A percentile compares a stretch with the other conserved stretches of the same genome.
These are phyloP conservation scores for Ormia ochracea DNA, from an alignment of 2,888 invertebrate genomes.

Conservation along the genomic window DNA sequence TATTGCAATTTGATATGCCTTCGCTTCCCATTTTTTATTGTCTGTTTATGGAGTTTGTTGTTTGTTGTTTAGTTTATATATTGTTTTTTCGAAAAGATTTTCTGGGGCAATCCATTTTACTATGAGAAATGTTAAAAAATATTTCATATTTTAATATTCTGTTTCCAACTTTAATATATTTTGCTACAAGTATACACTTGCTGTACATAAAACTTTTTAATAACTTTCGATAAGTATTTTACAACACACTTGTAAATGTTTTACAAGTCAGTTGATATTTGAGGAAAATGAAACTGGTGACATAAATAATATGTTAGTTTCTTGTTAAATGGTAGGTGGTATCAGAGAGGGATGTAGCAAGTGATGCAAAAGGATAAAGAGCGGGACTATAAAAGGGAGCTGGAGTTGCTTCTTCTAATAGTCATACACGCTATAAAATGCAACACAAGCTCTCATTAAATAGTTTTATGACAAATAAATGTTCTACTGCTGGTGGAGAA, in stretches of 20 bases:
- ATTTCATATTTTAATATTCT: not conserved
- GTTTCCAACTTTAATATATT: not conserved
- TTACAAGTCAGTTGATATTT: conserved; percentile 54
- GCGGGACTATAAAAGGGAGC: no score
- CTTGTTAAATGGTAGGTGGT: not conserved
- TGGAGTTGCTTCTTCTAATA: not conserved
- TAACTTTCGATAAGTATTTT: conserved; percentile 61
- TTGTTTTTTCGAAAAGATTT: not conserved
- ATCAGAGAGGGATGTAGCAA: not conserved
- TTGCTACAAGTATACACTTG: conserved; percentile 16
- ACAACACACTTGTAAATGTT: conserved; percentile 59
- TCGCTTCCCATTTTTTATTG: not conserved
- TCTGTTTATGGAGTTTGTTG: no score
- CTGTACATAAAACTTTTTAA: conserved; percentile 50
- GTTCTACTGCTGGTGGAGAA: conserved; percentile 15
- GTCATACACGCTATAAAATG: conserved; percentile 28
- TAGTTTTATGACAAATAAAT: conserved; percentile 59
- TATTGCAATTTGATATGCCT: not conserved
- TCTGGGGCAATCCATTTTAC: conserved; percentile 22
- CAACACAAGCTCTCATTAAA: conserved; percentile 56
- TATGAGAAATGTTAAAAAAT: conserved; percentile 6
- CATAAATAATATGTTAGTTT: conserved; percentile 53
- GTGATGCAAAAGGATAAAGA: not conserved
- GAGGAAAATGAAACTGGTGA: conserved; percentile 52
- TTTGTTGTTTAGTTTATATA: not conserved